Evolutionary conservation across 2,888 invertebrate genomes (phyloP), one percentile per base, ranked within the genome.

Genomic region (Listrodromus nycthemerus): DNA sequence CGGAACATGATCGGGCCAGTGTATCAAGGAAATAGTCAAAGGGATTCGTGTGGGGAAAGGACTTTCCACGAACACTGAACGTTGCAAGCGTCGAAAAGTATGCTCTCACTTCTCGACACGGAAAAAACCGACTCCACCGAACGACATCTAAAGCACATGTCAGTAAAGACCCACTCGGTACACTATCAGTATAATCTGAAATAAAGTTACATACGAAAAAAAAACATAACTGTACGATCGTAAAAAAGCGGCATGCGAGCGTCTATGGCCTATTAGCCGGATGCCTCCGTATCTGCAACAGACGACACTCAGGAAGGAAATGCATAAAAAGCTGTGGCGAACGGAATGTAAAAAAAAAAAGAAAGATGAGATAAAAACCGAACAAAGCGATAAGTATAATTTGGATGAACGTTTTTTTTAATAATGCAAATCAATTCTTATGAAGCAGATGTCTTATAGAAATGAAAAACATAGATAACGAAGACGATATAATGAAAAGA

Each of bases 71-170:
- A 77, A 82, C 82, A 82, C 63, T 63, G 78, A 82, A 82, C 81
- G 71, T 66, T 61, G 65, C 73, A 65, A 82, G 78, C 78, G 52
- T 74, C 41, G 21, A 55, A n/a, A 67, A 73, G 21, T 33, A 7
- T 73, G 52, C 24, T 21, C 52, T 63, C 52, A 52, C 30, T 27
- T 66, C 52, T 21, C 66, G 48, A 75, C 24, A 65, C 48, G 41
- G 21, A 63, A 48, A 33, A 50, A 33, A 58, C 55, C 10, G 4
- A 66, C 58, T 50, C 61, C 75, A 52, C 69, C 50, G 52, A 58
- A 67, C 37, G 71, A 77, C 77, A 76, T 73, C 61, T n/a, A 83
- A 83, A 83, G 83, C 83, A 61, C 63, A 63, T 45, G 66, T 67
- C 21, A 37, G 19, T 37, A 65, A 24, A 69, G 13, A 70, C 10